These are phyloP conservation scores for Leucophenga maculata DNA, from an alignment of 2,888 invertebrate genomes.

Conservation along the genomic window DNA sequence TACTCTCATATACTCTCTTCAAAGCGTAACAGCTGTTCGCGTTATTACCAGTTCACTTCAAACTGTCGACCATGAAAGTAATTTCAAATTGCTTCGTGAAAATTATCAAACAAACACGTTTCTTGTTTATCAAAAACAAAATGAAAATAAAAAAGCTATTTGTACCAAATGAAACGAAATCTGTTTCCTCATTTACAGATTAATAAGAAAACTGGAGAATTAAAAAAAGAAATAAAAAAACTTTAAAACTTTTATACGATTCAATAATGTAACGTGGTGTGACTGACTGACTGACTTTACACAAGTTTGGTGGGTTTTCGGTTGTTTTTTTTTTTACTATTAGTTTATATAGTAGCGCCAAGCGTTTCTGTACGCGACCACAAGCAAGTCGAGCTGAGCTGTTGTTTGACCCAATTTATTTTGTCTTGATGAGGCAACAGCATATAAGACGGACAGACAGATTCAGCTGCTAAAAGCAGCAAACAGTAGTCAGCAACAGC, in stretches of 20 bases:
- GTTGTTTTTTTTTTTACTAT: background rate
- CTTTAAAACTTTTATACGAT: background rate
- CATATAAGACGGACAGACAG: background rate
- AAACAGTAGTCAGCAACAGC: slow-evolving; percentile 41
- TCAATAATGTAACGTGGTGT: slow-evolving; percentile 42
- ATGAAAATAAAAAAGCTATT: background rate
- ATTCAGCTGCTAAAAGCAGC: slow-evolving; percentile 36
- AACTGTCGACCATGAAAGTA: background rate
- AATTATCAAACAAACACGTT: too few relatives aligned
- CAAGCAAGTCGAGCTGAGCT: slow-evolving; percentile 24
- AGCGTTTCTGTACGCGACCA: slow-evolving; percentile 39
- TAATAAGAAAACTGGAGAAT: background rate
- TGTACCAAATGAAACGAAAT: background rate
- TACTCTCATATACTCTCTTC: too few relatives aligned
- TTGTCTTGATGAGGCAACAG: slow-evolving; percentile 30
- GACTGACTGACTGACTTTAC: background rate
- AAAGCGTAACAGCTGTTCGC: background rate
- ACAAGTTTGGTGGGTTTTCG: slow-evolving; percentile 56
- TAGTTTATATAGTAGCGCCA: too few relatives aligned
- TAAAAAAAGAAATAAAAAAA: background rate
- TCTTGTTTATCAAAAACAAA: background rate
- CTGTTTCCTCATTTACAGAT: background rate
- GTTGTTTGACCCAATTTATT: slow-evolving; percentile 54
- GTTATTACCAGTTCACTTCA: background rate
- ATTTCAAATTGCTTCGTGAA: too few relatives aligned